These are phyloP conservation scores for Apis laboriosa DNA, from an alignment of 1,140 invertebrate genomes.

Conservation along the genomic window DNA sequence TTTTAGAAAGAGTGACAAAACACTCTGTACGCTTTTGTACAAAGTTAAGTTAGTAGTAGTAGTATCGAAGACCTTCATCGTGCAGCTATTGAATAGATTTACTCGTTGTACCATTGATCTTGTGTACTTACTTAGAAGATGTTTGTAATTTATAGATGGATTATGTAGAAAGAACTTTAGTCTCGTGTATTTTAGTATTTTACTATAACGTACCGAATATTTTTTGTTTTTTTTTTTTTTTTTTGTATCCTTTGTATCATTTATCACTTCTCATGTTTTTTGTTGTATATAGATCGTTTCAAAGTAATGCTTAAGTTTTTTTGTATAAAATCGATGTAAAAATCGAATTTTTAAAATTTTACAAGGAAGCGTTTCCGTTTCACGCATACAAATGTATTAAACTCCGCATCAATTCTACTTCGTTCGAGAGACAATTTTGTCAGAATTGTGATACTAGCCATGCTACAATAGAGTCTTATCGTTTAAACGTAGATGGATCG, in stretches of 20 bases:
- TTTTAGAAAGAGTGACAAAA: neutral
- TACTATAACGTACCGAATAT: neutral
- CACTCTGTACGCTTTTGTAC: slow-evolving; percentile 29
- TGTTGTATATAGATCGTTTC: slow-evolving; percentile 33
- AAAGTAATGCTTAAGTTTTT: neutral
- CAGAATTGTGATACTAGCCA: slow-evolving; percentile 79
- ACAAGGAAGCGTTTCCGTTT: slow-evolving; percentile 2
- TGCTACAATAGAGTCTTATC: slow-evolving; percentile 61
- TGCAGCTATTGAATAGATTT: slow-evolving; percentile 54
- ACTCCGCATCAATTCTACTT: slow-evolving; percentile 12
- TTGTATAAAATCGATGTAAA: slow-evolving; percentile 10
- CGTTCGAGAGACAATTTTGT: slow-evolving; percentile 31
- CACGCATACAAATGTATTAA: neutral
- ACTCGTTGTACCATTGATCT: slow-evolving; percentile 18
- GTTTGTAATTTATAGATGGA: slow-evolving; percentile 42
- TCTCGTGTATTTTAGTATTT: neutral
- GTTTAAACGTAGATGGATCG: slow-evolving; percentile 44
- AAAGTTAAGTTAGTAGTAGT: slow-evolving; percentile 45
- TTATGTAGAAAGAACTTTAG: slow-evolving; percentile 8
- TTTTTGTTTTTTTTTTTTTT: neutral
- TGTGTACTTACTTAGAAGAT: neutral
- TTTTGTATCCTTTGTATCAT: neutral
- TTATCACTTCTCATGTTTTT: neutral
- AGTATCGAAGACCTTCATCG: slow-evolving; percentile 57
- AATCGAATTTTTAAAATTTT: neutral